Conservation (phyloP, 2,113 vertebrate species). For the Poeciliopsis prolifica region DNA sequence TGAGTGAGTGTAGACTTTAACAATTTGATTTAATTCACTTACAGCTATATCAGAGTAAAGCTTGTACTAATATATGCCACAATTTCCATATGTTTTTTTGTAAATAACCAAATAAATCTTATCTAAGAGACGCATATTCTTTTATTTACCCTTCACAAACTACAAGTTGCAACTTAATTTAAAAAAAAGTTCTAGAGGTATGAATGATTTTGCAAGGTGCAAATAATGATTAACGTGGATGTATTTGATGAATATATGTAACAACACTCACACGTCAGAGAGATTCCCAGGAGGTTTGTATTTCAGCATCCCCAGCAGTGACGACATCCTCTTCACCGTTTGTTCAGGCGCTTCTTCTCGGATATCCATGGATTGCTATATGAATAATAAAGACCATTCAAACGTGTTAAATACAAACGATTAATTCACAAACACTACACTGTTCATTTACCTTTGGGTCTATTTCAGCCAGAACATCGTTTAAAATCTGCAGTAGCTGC, state of each 20-base stretch:
- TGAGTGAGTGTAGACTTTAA: no score
- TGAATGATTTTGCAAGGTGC: background rate
- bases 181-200: background rate
- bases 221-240: background rate
- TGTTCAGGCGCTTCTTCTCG: constrained; percentile 96
- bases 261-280: constrained; percentile 84
- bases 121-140: background rate
- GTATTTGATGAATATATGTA: background rate
- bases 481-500: constrained; percentile 93
- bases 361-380: constrained; percentile 92
- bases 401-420: background rate
- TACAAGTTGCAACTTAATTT: background rate
- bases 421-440: background rate
- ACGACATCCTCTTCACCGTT: constrained; percentile 92
- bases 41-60: no score
- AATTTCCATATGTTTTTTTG: no score
- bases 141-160: background rate
- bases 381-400: background rate
- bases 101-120: background rate
- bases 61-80: no score
- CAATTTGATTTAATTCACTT: no score
- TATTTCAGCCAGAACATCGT: constrained; percentile 93
- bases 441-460: constrained; percentile 89
- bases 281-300: constrained; percentile 88
- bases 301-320: constrained; percentile 90